Evolutionary conservation across 1,140 invertebrate genomes (phyloP).

Genomic region (Danaus melanippus): DNA sequence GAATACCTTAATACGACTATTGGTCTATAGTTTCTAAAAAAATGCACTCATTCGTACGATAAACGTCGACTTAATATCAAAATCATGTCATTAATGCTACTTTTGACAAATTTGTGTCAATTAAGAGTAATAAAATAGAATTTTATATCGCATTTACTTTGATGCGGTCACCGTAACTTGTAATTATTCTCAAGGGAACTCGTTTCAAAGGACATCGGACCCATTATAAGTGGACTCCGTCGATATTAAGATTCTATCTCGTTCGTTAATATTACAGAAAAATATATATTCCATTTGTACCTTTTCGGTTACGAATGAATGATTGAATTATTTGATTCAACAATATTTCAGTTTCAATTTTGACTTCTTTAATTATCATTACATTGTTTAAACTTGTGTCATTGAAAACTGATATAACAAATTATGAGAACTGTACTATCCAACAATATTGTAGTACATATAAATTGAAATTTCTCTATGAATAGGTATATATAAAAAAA

Average conservation of each 20-base stretch:
- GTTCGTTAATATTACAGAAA: constrained; percentile 12
- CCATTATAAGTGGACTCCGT: constrained; percentile 15
- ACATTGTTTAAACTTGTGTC: not conserved
- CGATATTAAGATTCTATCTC: constrained; percentile 16
- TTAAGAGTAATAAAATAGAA: constrained; percentile 66
- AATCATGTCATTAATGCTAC: constrained; percentile 54
- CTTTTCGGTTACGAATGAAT: not conserved
- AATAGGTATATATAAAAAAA: too few relatives aligned
- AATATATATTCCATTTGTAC: not conserved
- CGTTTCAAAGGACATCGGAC: constrained; percentile 24
- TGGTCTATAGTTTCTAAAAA: not conserved
- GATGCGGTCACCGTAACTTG: constrained; percentile 52
- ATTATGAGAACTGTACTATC: too few relatives aligned
- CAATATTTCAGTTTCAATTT: not conserved
- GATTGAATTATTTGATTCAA: constrained; percentile 1
- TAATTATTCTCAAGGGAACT: constrained; percentile 54
- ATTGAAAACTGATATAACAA: not conserved
- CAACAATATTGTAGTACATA: too few relatives aligned
- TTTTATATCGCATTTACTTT: constrained; percentile 66
- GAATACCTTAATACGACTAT: too few relatives aligned
- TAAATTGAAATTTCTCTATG: too few relatives aligned
- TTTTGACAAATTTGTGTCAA: constrained; percentile 68
- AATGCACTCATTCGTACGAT: constrained; percentile 7
- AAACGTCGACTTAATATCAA: constrained; percentile 32
- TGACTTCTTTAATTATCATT: constrained; percentile 2